Conservation (phyloP, 2,797 vertebrate genomes). For the Tinamus major region DNA sequence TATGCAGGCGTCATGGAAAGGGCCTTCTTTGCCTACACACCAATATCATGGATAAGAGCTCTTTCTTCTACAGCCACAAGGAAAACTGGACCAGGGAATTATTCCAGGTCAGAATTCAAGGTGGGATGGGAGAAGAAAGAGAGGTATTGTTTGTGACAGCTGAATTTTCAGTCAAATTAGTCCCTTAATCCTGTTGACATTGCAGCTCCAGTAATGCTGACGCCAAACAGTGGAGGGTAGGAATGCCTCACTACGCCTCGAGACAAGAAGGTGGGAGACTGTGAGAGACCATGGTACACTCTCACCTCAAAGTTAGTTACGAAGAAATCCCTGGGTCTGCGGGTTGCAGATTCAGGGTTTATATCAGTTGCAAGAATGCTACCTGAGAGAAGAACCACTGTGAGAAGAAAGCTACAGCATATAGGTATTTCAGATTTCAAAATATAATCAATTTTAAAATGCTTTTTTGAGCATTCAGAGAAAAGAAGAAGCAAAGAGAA, state of each 20-base stretch:
- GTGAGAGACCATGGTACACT: background rate
- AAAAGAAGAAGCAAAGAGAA: conserved; percentile 42
- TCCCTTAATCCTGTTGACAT: background rate
- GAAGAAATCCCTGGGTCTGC: background rate
- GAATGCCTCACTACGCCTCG: background rate
- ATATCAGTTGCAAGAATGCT: background rate
- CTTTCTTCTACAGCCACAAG: background rate
- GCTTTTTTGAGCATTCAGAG: conserved; percentile 23
- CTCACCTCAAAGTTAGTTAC: background rate
- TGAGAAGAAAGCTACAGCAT: background rate
- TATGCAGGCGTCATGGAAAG: background rate
- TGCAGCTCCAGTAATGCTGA: background rate
- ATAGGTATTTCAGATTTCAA: background rate
- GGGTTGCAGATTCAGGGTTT: background rate
- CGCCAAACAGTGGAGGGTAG: background rate
- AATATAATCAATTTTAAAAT: background rate
- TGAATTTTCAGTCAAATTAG: background rate
- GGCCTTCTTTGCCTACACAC: background rate
- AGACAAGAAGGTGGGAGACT: background rate
- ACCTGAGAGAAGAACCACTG: background rate
- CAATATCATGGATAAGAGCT: background rate
- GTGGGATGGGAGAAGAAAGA: fast-evolving
- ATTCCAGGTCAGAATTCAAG: background rate
- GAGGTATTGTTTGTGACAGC: background rate
- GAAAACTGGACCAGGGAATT: background rate